These are phyloP conservation scores for Tipula helvola DNA, from an alignment of 2,888 invertebrate genomes.

Conservation along the genomic window DNA sequence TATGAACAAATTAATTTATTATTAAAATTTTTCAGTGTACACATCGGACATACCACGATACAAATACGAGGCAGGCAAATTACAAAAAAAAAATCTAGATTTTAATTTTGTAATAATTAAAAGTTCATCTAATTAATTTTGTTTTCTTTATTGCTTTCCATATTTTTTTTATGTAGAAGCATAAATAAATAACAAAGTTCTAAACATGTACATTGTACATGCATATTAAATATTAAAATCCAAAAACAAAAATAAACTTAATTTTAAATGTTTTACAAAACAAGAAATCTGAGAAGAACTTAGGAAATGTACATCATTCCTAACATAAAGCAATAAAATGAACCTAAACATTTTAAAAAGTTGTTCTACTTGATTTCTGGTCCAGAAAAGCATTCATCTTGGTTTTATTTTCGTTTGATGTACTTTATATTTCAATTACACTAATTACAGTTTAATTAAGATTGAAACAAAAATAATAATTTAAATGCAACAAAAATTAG, in stretches of 20 bases:
- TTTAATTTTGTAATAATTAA: too few relatives aligned
- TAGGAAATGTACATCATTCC: neutral
- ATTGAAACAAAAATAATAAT: neutral
- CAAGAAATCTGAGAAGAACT: neutral
- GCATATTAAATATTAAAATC: neutral
- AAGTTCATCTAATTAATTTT: too few relatives aligned
- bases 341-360: neutral
- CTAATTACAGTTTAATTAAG: neutral
- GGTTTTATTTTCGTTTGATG: neutral
- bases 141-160: too few relatives aligned
- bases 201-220: neutral
- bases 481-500: neutral
- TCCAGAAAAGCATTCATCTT: neutral
- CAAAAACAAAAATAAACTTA: neutral
- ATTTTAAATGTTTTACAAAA: neutral
- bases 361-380: neutral
- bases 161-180: too few relatives aligned
- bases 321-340: neutral
- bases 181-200: neutral
- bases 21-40: too few relatives aligned
- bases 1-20: too few relatives aligned
- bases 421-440: neutral
- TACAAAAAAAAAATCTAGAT: too few relatives aligned
- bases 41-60: too few relatives aligned
- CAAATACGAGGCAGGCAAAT: too few relatives aligned